Evolutionary conservation across 1,140 invertebrate genomes (phyloP).

Genomic region (Orius laevigatus): DNA sequence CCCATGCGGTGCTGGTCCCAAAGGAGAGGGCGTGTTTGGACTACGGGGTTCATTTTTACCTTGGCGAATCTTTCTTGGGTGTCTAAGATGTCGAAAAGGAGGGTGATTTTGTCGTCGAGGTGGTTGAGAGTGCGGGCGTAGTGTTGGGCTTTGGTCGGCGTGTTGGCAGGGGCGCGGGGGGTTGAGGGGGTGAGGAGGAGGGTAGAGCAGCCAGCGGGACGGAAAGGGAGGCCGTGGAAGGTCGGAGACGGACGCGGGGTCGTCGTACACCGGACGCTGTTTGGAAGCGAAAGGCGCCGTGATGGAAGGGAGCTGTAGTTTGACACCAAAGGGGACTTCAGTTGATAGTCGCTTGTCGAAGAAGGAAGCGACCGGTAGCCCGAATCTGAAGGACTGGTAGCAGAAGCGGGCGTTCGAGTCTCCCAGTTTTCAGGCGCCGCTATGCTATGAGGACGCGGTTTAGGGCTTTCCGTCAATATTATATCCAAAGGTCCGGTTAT

Average conservation of each 20-base stretch:
- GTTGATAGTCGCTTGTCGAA: slow-evolving; percentile 42
- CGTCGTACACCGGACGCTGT: slow-evolving; percentile 24
- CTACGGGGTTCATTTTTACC: slow-evolving; percentile 31
- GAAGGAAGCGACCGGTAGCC: slow-evolving; percentile 36
- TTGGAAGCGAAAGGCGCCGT: slow-evolving; percentile 28
- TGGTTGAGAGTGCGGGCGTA: slow-evolving; percentile 47
- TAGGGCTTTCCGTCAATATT: slow-evolving; percentile 24
- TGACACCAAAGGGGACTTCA: slow-evolving; percentile 34
- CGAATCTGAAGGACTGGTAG: slow-evolving; percentile 33
- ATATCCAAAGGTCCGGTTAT: slow-evolving; percentile 14
- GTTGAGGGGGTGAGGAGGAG: slow-evolving; percentile 30
- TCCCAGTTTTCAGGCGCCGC: slow-evolving; percentile 22
- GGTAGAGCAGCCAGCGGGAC: slow-evolving; percentile 30
- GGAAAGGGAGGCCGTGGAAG: slow-evolving; percentile 40
- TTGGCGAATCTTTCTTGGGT: slow-evolving; percentile 61
- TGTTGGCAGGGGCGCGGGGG: slow-evolving; percentile 22
- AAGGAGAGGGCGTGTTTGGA: neutral
- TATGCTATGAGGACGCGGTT: slow-evolving; percentile 29
- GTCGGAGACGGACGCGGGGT: slow-evolving; percentile 32
- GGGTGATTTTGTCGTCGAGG: slow-evolving; percentile 53
- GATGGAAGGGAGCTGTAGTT: slow-evolving; percentile 28
- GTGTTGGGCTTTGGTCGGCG: slow-evolving; percentile 34
- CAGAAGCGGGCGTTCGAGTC: slow-evolving; percentile 7
- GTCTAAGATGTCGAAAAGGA: slow-evolving; percentile 64
- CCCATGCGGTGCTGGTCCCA: no score